Base-by-base conservation (phyloP, 1,140 invertebrate species). In the Ladona fulva region DNA sequence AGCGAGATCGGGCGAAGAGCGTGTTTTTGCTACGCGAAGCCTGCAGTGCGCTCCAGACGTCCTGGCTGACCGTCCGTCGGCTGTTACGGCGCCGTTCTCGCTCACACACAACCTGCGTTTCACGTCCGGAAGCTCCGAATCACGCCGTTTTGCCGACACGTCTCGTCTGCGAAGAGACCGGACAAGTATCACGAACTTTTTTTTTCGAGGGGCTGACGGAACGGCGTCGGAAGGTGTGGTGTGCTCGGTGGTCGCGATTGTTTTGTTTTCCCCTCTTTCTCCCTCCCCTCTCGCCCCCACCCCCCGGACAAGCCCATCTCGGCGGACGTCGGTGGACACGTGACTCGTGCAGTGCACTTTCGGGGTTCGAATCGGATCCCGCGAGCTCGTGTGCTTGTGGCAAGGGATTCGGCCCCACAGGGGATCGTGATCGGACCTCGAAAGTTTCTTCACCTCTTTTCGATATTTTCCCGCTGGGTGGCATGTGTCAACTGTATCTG, bases 21-120 rank as follows among this genome's bases (percentile, higher is more conserved):
- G 52, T 66, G 52, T 66, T 66, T 66, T 66, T 66, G 52, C 52
- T 66, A 66, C 52, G 52, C 52, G 52, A 66, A 66, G 52, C 52
- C 52, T 66, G 52, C 52, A 66, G 52, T 66, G 52, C 52, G 52
- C 3, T 66, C 52, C 12, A 66, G 52, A 66, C 52, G 52, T 22
- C 52, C 52, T 22, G n/a, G 52, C 52, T 66, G 52, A 66, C 52
- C 52, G 52, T 22, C 52, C n/a, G 52, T 37, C 29, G 29, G n/a
- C 52, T 66, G 5, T 3, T 66, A 37, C 52, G 52, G 16, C 14
- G 52, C 52, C 52, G 52, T 66, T 22, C 52, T 1, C 52, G 3
- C 12, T 19, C 44, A 19, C 44, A 52, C 10, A 52, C 44, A 6
- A 16, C 16, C 52, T 12, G 52, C 52, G 52, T 22, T 66, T 22